Conservation (phyloP, 2,888 invertebrate species). For the Synanthedon andrenaeformis region DNA sequence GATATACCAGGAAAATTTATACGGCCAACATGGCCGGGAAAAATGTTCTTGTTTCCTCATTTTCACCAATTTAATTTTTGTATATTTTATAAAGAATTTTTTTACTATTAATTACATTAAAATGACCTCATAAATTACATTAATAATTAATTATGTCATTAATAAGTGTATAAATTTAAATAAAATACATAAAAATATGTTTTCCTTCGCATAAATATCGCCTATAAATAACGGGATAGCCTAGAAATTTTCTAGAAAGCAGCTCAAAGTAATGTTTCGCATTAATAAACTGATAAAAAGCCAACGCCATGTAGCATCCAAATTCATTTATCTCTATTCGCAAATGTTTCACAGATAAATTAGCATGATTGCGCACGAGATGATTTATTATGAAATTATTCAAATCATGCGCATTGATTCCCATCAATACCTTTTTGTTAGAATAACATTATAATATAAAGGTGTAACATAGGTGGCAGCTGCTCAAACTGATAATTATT, state of each 20-base stretch:
- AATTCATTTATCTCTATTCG: conserved; percentile 18
- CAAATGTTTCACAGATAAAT: conserved; percentile 27
- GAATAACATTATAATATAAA: conserved; percentile 48
- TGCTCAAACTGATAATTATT: no score
- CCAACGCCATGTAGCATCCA: background rate
- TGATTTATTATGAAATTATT: conserved; percentile 56
- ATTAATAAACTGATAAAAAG: background rate
- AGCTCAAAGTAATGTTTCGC: background rate
- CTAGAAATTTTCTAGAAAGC: background rate
- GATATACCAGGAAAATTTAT: no score
- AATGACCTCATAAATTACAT: no score
- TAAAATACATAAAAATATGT: no score
- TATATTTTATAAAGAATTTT: no score
- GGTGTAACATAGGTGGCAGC: conserved; percentile 7
- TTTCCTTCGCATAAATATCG: no score
- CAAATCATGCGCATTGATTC: conserved; percentile 39
- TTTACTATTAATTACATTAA: no score
- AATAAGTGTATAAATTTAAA: no score
- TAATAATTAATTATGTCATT: no score
- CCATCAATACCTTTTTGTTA: conserved; percentile 40
- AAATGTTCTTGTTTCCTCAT: no score
- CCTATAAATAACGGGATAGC: background rate
- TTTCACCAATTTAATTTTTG: no score
- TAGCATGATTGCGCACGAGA: conserved; percentile 28
- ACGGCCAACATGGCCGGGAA: no score